A percentile compares a stretch with the other conserved stretches of the same genome.
These are phyloP conservation scores for Conus betulinus DNA, from an alignment of 1,140 invertebrate species.

Conservation along the genomic window DNA sequence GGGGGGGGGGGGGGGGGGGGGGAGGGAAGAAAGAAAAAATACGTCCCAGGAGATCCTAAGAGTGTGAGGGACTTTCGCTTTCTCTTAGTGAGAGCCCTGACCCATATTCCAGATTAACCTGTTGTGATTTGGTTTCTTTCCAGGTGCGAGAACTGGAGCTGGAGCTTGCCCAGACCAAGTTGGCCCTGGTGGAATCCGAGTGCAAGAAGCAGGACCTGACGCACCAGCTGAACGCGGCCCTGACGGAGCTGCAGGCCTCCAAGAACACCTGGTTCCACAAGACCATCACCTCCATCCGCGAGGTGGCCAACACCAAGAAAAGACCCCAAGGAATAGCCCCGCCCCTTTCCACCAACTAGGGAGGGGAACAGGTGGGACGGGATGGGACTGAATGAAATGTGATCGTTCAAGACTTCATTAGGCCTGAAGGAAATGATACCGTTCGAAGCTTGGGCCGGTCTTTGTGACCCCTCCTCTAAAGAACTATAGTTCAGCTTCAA, in stretches of 20 bases:
- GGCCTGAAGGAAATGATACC: too few species aligned
- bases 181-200: conserved; percentile 97
- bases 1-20: too few species aligned
- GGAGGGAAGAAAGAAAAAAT: too few species aligned
- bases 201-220: conserved; percentile 93
- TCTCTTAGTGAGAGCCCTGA: too few species aligned
- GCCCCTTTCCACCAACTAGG: background rate
- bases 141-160: conserved; percentile 91
- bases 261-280: conserved; percentile 91
- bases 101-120: too few species aligned
- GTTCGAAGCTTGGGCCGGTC: too few species aligned
- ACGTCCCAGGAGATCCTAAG: too few species aligned
- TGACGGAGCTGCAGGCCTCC: conserved; percentile 87
- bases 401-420: too few species aligned
- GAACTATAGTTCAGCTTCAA: too few species aligned
- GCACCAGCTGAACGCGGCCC: conserved; percentile 90
- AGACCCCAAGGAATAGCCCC: conserved; percentile 59
- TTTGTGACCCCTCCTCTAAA: too few species aligned
- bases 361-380: background rate
- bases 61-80: too few species aligned
- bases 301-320: conserved; percentile 75
- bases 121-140: background rate
- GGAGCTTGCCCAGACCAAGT: conserved; percentile 96
- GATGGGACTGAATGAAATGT: background rate
- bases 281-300: conserved; percentile 85